A percentile compares a stretch with the other conserved stretches of the same genome.
Evolutionary conservation across 2,797 vertebrate genomes (phyloP).

Genomic region (Morelia viridis): DNA sequence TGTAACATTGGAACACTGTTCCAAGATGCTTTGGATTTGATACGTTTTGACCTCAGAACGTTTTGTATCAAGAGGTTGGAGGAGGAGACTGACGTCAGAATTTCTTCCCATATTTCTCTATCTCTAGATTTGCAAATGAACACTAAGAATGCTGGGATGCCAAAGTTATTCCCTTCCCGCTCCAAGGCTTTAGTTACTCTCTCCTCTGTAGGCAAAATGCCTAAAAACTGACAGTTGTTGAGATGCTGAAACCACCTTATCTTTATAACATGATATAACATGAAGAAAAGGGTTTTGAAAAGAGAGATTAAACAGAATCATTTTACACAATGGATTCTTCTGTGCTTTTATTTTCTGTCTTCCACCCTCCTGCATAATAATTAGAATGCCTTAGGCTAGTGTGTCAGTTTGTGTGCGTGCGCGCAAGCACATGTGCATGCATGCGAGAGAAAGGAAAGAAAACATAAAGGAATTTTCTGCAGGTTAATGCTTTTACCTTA

Average conservation of each 20-base stretch:
- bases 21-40: background rate
- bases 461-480: slow-evolving; percentile 27
- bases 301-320: slow-evolving; percentile 39
- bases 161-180: background rate
- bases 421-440: background rate
- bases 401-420: background rate
- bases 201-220: slow-evolving; percentile 19
- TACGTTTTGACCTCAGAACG: background rate
- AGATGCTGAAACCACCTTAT: slow-evolving; percentile 17
- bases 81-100: background rate
- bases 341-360: slow-evolving; percentile 50
- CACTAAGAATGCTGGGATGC: background rate
- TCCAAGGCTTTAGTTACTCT: background rate
- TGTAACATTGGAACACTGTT: background rate
- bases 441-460: background rate
- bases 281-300: slow-evolving; percentile 49
- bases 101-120: background rate
- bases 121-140: background rate
- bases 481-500: slow-evolving; percentile 52
- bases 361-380: slow-evolving; percentile 29
- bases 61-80: background rate
- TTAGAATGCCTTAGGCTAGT: slow-evolving; percentile 40
- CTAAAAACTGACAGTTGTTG: slow-evolving; percentile 3
- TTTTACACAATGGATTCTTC: background rate
- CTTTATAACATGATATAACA: slow-evolving; percentile 19